Evolutionary conservation across 2,888 invertebrate genomes (phyloP), one percentile per base, ranked within the genome.

Genomic region (Molanna angustata): DNA sequence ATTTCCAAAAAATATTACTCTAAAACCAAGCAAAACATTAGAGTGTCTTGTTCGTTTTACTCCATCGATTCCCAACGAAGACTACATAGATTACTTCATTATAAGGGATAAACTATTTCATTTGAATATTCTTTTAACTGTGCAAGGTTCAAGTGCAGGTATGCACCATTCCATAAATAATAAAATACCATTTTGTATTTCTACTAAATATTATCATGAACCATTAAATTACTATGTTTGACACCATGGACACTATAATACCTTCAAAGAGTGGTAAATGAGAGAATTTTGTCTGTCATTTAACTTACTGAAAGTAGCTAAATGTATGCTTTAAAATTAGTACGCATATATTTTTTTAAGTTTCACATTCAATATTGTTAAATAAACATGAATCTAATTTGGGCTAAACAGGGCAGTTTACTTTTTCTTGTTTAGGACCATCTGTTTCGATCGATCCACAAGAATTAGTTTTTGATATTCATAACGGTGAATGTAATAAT

Each of bases 51-150:
- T 74, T 32, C 35, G 64, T 2, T 76, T 73, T 59, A 69, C 61
- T 43, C 74, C 76, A 0, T 68, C 67, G 41, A 64, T 70, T 11
- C 63, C 70, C 0, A 69, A 67, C 0, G 73, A 73, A 58, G 68
- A 71, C 1, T 75, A 69, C 59, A 74, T 74, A 1, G 74, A 76
- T 35, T 74, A 76, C 62, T 76, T 66, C 35, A 60, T 72, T 2
- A 62, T 76, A 37, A 73, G 73, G 32, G 73, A 75, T 52, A 69
- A 69, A 1, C 63, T 60, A 19, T 22, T 32, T 7, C n/a, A 17
- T 20, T 40, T 20, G 11, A 22, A 9, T 11, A 22, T 48, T 1
- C 19, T 21, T 4, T 11, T 48, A 4, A 48, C 40, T 14, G n/a
- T 48, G 20, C 48, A 48, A 48, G 48, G 48, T 31, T 22, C 48